These are phyloP conservation scores for Physeter macrocephalus DNA, from an alignment of 2,113 vertebrate genomes.

Conservation along the genomic window DNA sequence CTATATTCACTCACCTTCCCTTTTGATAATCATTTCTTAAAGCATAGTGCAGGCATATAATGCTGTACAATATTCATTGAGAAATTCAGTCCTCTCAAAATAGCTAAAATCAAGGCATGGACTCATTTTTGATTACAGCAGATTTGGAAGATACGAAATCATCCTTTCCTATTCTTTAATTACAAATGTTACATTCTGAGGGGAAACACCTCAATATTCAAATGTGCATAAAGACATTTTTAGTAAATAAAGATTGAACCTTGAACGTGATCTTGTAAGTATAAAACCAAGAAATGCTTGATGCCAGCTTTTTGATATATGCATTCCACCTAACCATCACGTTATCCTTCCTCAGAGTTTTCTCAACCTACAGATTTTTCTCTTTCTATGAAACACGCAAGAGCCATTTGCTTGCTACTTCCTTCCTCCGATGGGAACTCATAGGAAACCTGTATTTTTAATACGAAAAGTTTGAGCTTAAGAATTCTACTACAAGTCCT, in stretches of 20 bases:
- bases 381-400: not conserved
- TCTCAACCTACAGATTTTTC: not conserved
- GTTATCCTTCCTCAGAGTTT: not conserved
- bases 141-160: not conserved
- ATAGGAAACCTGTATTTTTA: not conserved
- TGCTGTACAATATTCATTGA: not conserved
- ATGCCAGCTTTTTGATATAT: not conserved
- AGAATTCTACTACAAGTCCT: not conserved
- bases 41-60: not conserved
- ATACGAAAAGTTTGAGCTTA: constrained; percentile 16
- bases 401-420: not conserved
- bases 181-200: constrained; percentile 9
- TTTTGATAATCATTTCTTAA: not conserved
- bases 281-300: not conserved
- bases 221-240: not conserved
- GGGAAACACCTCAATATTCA: not conserved
- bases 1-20: not conserved
- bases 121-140: not conserved
- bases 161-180: not conserved
- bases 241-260: not conserved
- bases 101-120: not conserved
- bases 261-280: not conserved
- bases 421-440: not conserved
- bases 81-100: not conserved
- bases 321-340: not conserved